phyloP scores from a whole-genome alignment of 64 coral and sea anemone genomes.

The Exaiptasia diaphana region DNA sequence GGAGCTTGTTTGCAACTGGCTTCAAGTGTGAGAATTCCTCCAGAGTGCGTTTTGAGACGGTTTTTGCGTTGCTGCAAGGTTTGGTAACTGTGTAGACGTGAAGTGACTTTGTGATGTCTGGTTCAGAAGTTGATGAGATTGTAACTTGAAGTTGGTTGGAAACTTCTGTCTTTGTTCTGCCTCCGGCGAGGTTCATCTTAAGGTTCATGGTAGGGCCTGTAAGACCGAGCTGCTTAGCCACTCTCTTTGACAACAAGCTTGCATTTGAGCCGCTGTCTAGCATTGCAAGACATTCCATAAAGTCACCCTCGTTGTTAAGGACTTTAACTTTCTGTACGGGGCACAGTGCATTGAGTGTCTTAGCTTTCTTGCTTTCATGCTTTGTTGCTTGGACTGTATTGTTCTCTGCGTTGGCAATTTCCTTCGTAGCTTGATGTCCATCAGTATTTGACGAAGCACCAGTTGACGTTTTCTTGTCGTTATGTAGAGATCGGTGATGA shows the following conservation, averaged over 20 bases:
- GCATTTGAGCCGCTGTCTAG: conserved; percentile 61
- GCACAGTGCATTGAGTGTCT: background rate
- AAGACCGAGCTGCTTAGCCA: conserved; percentile 40
- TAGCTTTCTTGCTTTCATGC: background rate
- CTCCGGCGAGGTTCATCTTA: conserved; percentile 34
- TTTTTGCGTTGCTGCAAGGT: conserved; percentile 34
- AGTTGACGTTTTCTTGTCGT: conserved; percentile 2
- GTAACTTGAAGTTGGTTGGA: too few relatives aligned
- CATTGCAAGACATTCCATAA: conserved; percentile 43
- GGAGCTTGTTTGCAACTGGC: conserved; percentile 2
- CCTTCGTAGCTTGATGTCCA: background rate
- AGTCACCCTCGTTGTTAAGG: conserved; percentile 1
- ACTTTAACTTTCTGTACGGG: conserved; percentile 38
- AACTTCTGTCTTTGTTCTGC: conserved; percentile 26
- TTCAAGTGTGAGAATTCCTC: conserved; percentile 28
- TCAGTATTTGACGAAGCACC: background rate
- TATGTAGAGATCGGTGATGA: conserved; percentile 50
- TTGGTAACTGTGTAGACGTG: conserved; percentile 18
- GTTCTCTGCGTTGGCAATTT: background rate
- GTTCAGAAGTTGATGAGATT: too few relatives aligned
- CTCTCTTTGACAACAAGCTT: conserved; percentile 38
- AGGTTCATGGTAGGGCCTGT: conserved; percentile 24
- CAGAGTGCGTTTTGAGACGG: conserved; percentile 1
- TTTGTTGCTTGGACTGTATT: background rate
- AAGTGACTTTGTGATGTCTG: conserved; percentile 12